A percentile compares a stretch with the other conserved stretches of the same genome.
Evolutionary conservation across 2,888 invertebrate species (phyloP).

Genomic region (Eucera pruinosa): DNA sequence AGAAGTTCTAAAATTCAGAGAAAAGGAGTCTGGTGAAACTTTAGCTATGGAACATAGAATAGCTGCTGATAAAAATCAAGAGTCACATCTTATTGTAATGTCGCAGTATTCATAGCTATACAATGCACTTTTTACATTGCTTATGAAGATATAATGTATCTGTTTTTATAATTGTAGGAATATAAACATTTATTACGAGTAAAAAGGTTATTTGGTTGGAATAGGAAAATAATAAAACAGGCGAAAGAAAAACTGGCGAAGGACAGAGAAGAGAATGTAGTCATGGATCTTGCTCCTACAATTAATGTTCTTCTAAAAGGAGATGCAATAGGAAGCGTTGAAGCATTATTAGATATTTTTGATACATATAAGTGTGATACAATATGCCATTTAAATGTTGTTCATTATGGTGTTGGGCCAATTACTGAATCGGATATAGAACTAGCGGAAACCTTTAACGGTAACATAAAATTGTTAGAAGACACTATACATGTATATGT

Average conservation of each 20-base stretch:
- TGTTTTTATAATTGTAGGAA: constrained; percentile 76
- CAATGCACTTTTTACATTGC: too few species aligned
- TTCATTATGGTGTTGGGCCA: constrained; percentile 96
- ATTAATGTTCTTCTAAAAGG: constrained; percentile 90
- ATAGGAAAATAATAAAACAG: rapidly evolving
- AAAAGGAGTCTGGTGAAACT: constrained; percentile 86
- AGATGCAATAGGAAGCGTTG: constrained; percentile 98
- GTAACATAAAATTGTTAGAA: constrained; percentile 76
- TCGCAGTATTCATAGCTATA: not conserved
- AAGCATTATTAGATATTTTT: constrained; percentile 96
- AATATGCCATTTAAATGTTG: constrained; percentile 91
- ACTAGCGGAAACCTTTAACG: constrained; percentile 90
- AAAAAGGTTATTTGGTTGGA: constrained; percentile 87
- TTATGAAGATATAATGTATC: constrained; percentile 9
- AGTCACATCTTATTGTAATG: constrained; percentile 86
- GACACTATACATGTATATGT: not conserved
- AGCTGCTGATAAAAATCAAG: constrained; percentile 88
- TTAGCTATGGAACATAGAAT: constrained; percentile 88
- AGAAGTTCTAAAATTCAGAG: constrained; percentile 89
- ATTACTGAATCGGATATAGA: constrained; percentile 94
- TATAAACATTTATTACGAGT: constrained; percentile 88
- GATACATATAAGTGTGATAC: constrained; percentile 91
- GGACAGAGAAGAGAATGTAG: not conserved
- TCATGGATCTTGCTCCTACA: constrained; percentile 85
- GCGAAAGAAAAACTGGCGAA: rapidly evolving